phyloP scores from a whole-genome alignment of 1,140 invertebrate species.

The Dryas iulia region DNA sequence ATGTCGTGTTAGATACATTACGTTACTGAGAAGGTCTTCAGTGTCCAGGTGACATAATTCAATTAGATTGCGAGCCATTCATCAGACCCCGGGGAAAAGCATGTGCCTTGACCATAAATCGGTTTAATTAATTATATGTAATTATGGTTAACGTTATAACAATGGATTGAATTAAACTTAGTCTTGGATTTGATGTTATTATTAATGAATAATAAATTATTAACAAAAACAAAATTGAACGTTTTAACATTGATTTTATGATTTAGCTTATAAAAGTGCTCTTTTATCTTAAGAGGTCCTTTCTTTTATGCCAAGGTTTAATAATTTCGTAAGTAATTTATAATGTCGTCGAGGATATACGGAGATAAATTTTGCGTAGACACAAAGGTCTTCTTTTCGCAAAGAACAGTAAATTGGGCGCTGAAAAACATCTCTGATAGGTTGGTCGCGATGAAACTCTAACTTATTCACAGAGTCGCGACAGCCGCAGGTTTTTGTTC shows the following conservation, averaged over 20 bases:
- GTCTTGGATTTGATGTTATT: neutral
- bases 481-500: conserved; percentile 6
- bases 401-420: conserved; percentile 24
- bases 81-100: neutral
- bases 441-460: conserved; percentile 18
- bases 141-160: neutral
- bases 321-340: conserved; percentile 11
- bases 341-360: conserved; percentile 2
- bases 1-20: neutral
- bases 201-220: neutral
- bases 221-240: neutral
- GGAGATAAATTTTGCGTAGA: conserved; percentile 6
- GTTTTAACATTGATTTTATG: neutral
- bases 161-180: neutral
- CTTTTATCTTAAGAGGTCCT: neutral
- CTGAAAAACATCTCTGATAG: conserved; percentile 16
- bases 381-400: conserved; percentile 4
- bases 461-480: conserved; percentile 17
- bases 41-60: conserved; percentile 8
- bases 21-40: neutral
- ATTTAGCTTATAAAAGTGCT: neutral
- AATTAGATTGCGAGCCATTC: conserved; percentile 4
- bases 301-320: conserved; percentile 7
- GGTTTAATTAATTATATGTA: conserved; percentile 1
- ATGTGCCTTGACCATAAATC: neutral